These are phyloP conservation scores for Dolomedes plantarius DNA, from an alignment of 2,888 invertebrate genomes.

Conservation along the genomic window DNA sequence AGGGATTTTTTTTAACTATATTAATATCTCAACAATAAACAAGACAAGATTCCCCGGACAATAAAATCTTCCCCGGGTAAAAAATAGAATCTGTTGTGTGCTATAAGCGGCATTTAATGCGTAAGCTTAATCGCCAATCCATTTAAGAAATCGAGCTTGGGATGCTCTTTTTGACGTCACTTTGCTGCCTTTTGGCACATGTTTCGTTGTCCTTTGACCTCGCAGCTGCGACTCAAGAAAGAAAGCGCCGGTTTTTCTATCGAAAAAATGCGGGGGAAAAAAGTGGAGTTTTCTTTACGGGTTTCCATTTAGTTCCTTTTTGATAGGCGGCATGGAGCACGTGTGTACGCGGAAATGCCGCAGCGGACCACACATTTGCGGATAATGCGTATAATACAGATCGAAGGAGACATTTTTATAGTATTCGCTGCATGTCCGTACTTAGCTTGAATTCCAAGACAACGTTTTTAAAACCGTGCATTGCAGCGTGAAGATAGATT, in stretches of 20 bases:
- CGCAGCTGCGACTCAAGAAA: slow-evolving; percentile 26
- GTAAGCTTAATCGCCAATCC: neutral
- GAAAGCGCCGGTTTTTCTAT: neutral
- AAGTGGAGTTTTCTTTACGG: neutral
- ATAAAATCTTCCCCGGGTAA: too few species aligned
- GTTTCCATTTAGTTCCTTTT: neutral
- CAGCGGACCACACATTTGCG: neutral
- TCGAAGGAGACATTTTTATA: too few species aligned
- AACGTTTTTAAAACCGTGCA: too few species aligned
- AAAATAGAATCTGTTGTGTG: too few species aligned
- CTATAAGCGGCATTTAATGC: too few species aligned
- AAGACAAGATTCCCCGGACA: too few species aligned
- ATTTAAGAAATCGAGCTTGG: neutral
- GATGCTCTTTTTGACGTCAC: neutral
- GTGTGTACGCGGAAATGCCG: neutral
- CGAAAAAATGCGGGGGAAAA: neutral
- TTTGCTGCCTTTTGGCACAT: neutral
- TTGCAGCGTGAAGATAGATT: too few species aligned
- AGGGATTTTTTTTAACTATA: too few species aligned
- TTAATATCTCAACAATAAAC: too few species aligned
- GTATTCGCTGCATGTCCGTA: too few species aligned
- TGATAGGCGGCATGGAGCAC: neutral
- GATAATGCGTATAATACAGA: too few species aligned
- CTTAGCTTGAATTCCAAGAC: too few species aligned
- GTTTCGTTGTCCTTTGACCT: slow-evolving; percentile 39